phyloP scores from a whole-genome alignment of 1,140 invertebrate genomes.

The Papilio xuthus region DNA sequence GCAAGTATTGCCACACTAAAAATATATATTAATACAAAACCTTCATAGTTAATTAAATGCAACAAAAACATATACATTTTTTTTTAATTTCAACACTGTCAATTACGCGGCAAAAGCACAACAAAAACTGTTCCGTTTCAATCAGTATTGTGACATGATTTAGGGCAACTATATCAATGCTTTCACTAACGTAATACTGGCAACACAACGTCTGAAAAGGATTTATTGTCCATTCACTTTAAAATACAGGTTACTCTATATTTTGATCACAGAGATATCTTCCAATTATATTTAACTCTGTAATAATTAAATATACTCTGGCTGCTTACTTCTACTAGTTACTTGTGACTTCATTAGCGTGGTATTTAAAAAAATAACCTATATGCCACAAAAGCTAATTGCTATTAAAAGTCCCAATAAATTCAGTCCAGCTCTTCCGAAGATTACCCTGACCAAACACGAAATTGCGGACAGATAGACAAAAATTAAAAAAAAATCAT shows the following conservation, averaged over 20 bases:
- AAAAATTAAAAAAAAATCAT: too few relatives aligned
- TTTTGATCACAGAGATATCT: constrained; percentile 1
- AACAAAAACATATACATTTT: background rate
- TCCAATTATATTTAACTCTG: background rate
- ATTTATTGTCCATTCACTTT: constrained; percentile 26
- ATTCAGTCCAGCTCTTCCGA: too few relatives aligned
- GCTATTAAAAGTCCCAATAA: too few relatives aligned
- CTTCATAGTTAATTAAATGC: background rate
- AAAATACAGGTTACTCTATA: constrained; percentile 3
- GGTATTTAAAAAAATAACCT: too few relatives aligned
- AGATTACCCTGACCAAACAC: too few relatives aligned
- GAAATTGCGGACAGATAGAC: too few relatives aligned
- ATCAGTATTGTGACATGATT: constrained; percentile 23
- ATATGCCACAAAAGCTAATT: too few relatives aligned
- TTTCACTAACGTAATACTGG: constrained; percentile 1
- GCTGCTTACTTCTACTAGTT: background rate
- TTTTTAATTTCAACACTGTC: constrained; percentile 5
- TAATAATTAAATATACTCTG: background rate
- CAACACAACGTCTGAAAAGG: background rate
- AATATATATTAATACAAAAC: background rate
- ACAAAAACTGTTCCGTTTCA: constrained; percentile 19
- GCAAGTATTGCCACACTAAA: background rate
- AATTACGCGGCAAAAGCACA: background rate
- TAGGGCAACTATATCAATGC: background rate
- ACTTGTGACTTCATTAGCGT: too few relatives aligned